These are phyloP conservation scores for Paracentrotus lividus DNA, from an alignment of 53 echinoderm and acorn worm species.

Conservation along the genomic window DNA sequence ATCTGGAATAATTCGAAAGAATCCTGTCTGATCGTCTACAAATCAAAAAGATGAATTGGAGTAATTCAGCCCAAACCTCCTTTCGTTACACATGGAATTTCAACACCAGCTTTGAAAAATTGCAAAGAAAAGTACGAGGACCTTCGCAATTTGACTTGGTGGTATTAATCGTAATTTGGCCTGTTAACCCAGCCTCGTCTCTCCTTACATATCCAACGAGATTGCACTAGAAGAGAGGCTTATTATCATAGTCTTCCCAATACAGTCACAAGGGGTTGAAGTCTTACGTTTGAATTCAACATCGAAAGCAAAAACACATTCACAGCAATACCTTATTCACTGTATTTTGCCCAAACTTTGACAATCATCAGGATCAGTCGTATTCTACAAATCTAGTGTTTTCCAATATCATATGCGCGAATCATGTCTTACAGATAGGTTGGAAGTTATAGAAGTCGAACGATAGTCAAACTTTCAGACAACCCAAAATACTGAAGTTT, in stretches of 20 bases:
- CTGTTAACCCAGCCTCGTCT: conserved; percentile 64
- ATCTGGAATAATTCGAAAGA: conserved; percentile 33
- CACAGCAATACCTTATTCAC: neutral
- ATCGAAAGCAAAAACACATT: neutral
- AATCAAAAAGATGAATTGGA: conserved; percentile 60
- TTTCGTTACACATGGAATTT: conserved; percentile 57
- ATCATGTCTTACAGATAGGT: too few species aligned
- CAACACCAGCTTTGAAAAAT: conserved; percentile 42
- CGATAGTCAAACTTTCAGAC: neutral
- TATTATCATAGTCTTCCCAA: conserved; percentile 14
- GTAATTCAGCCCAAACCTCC: conserved; percentile 58
- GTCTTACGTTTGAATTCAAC: neutral
- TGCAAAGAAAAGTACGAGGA: conserved; percentile 63
- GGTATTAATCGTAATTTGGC: conserved; percentile 68
- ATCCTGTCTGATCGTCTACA: conserved; percentile 57
- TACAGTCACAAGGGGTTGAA: conserved; percentile 6
- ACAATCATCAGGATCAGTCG: neutral
- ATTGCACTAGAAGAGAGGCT: conserved; percentile 55
- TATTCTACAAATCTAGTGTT: neutral
- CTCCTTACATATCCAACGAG: conserved; percentile 58
- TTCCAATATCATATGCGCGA: neutral
- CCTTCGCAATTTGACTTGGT: conserved; percentile 63
- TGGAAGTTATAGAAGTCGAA: neutral
- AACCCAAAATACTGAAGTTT: conserved; percentile 25
- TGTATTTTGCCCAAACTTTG: neutral